A percentile compares a stretch with the other conserved stretches of the same genome.
phyloP scores from a whole-genome alignment of 2,888 invertebrate genomes.

The Lobophora halterata region DNA sequence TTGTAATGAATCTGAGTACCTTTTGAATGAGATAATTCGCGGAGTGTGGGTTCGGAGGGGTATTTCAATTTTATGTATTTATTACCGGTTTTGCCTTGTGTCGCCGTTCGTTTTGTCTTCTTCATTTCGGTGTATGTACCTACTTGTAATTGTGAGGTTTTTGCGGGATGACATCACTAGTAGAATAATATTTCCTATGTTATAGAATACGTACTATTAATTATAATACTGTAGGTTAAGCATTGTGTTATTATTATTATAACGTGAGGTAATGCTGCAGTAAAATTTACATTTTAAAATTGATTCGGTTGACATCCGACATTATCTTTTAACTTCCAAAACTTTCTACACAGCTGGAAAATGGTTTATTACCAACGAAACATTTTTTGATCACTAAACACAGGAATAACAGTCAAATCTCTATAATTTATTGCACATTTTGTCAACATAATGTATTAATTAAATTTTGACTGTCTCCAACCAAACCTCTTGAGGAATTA shows the following conservation, averaged over 20 bases:
- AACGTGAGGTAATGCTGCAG: conserved; percentile 3
- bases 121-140: conserved; percentile 31
- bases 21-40: conserved; percentile 67
- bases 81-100: conserved; percentile 68
- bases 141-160: conserved; percentile 31
- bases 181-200: conserved; percentile 27
- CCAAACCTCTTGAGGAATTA: too few species aligned
- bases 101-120: conserved; percentile 51
- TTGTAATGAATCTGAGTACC: conserved; percentile 77
- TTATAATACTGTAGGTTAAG: conserved; percentile 21
- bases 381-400: too few species aligned
- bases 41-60: conserved; percentile 69
- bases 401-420: too few species aligned
- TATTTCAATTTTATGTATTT: conserved; percentile 64
- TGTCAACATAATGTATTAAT: too few species aligned
- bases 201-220: conserved; percentile 25
- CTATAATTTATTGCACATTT: too few species aligned
- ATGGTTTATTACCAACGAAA: too few species aligned
- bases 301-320: too few species aligned
- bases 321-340: too few species aligned
- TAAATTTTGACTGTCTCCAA: too few species aligned
- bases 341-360: too few species aligned
- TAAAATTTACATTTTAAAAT: conserved; percentile 2
- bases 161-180: conserved; percentile 29
- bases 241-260: conserved; percentile 10